phyloP scores from a whole-genome alignment of 2,113 vertebrate genomes.

The Dissostichus mawsoni region DNA sequence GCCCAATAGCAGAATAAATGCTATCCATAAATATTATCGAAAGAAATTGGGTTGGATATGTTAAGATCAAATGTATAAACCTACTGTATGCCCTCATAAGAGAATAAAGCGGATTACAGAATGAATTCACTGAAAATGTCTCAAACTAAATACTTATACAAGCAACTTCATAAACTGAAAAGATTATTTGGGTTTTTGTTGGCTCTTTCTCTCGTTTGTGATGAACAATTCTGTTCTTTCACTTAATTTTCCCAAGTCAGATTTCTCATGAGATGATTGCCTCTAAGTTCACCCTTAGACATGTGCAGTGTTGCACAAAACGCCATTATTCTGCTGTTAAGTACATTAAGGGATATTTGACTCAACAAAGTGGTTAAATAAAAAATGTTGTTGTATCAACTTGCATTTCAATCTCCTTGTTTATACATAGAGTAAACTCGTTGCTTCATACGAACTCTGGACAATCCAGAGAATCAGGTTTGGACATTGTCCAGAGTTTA shows the following conservation, averaged over 20 bases:
- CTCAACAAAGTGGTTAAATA: no score
- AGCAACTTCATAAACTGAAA: background rate
- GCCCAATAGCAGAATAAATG: background rate
- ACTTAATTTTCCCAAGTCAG: constrained; percentile 23
- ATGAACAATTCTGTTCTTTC: constrained; percentile 20
- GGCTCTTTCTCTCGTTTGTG: constrained; percentile 2
- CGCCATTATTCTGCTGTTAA: constrained; percentile 36
- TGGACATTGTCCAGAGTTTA: no score
- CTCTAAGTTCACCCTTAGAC: constrained; percentile 22
- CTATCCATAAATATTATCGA: background rate
- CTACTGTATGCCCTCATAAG: no score
- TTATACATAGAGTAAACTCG: no score
- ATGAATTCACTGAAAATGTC: background rate
- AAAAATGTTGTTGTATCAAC: background rate
- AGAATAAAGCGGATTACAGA: background rate
- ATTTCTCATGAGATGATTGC: constrained; percentile 27
- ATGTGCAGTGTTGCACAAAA: background rate
- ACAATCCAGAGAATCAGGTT: no score
- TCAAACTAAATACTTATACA: background rate
- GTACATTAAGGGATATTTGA: constrained; percentile 2
- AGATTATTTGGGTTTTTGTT: background rate
- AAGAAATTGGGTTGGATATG: background rate
- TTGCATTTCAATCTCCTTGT: background rate
- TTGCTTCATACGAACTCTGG: no score
- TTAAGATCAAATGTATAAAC: no score